A percentile compares a stretch with the other conserved stretches of the same genome.
These are phyloP conservation scores for Canis aureus DNA, from an alignment of 2,113 vertebrate species.

Conservation along the genomic window DNA sequence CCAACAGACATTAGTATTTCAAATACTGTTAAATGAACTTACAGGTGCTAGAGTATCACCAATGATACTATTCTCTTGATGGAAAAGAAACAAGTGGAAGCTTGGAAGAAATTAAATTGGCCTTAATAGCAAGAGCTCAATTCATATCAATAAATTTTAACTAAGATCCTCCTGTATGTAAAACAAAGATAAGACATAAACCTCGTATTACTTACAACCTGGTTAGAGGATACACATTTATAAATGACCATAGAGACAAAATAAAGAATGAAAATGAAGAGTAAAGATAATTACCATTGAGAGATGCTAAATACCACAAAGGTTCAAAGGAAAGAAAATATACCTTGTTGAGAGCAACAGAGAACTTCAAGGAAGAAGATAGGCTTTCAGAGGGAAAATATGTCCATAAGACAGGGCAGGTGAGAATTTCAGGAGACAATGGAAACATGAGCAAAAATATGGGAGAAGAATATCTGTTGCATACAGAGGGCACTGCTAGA, in stretches of 20 bases:
- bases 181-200: slow-evolving; percentile 14
- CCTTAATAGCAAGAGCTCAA: background rate
- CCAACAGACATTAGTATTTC: slow-evolving; percentile 54
- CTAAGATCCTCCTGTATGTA: background rate
- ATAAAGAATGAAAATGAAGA: background rate
- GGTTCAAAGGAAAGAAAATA: background rate
- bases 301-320: background rate
- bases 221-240: background rate
- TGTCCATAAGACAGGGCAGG: background rate
- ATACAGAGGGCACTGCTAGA: background rate
- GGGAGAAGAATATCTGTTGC: background rate
- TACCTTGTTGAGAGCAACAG: background rate
- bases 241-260: background rate
- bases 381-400: background rate
- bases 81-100: slow-evolving; percentile 23
- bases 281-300: background rate
- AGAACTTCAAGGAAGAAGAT: background rate
- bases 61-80: background rate
- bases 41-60: slow-evolving; percentile 46
- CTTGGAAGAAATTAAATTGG: slow-evolving; percentile 20
- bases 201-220: background rate
- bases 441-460: background rate
- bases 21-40: slow-evolving; percentile 48
- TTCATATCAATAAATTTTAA: background rate
- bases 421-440: background rate